Evolutionary conservation across 2,113 vertebrate genomes (phyloP), one percentile per base, ranked within the genome.

Genomic region (cat (Felis catus)): DNA sequence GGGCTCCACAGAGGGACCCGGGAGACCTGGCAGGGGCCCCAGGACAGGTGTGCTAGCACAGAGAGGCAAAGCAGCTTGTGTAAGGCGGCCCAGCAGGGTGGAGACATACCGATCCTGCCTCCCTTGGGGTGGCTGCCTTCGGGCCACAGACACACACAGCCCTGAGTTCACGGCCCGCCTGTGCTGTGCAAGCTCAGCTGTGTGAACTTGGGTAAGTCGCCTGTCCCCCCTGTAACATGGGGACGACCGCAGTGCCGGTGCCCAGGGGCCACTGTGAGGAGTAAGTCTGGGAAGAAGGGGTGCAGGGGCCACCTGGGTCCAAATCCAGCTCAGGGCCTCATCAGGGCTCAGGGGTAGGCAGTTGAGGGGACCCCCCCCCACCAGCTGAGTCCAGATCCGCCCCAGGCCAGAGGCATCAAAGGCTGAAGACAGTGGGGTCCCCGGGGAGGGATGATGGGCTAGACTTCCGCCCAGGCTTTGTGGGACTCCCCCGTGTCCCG

Each of bases 271-370:
- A 48, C 10, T 6, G 9, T 10, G 0, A 51, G 41, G 41, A 41
- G 3, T 5, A 3, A 16, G 19, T 27, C 14, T 5, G 9, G 36
- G 27, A 1, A 23, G 25, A 29, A 51, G 15, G 33, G 29, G 9
- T 0, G 0, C 19, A 0, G 9, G 0, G 1, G 39, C 36, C 19
- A 16, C 88, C 80, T 7, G 29, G 51, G 48, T n/a, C 33, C 12
- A 1, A 5, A 16, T 18, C 25, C 71, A 55, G 73, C 82, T 41
- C 5, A 55, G 16, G n/a, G 33, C 23, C 23, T 14, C 39, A 0
- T 27, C 9, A 5, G 55, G 25, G 14, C 8, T 88, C 31, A n/a
- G 51, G 1, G 4, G 1, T 16, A 7, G 66, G 66, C 33, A 16
- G 15, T 10, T 66, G 65, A 31, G 39, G 63, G 63, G 73, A 36